Conservation (phyloP, 2,113 vertebrate species). For the Oncorhynchus keta region DNA sequence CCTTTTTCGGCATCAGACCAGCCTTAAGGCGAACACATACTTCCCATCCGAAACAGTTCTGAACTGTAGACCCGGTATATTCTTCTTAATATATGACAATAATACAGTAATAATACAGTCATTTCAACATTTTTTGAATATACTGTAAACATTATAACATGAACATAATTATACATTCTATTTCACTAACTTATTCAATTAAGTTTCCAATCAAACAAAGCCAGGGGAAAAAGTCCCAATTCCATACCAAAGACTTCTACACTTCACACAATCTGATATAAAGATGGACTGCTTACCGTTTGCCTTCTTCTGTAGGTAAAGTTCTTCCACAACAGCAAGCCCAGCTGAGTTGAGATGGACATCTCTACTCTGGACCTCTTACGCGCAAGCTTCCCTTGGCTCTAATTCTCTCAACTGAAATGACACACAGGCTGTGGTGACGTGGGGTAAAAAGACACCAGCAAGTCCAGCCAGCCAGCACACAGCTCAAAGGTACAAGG, state of each 20-base stretch:
- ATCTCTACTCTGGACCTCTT: slow-evolving; percentile 71
- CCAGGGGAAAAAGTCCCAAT: not conserved
- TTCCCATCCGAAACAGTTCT: too few relatives aligned
- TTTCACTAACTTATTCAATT: not conserved
- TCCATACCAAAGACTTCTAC: not conserved
- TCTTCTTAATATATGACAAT: not conserved
- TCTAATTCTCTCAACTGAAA: slow-evolving; percentile 73
- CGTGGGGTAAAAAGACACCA: slow-evolving; percentile 17
- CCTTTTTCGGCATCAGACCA: too few relatives aligned
- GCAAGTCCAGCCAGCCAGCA: slow-evolving; percentile 28
- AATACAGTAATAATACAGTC: not conserved
- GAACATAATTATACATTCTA: not conserved
- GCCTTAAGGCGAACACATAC: too few relatives aligned
- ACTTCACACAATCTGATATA: not conserved
- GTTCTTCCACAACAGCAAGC: slow-evolving; percentile 96
- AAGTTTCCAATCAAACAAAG: not conserved
- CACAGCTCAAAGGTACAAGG: slow-evolving; percentile 53
- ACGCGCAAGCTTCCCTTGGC: slow-evolving; percentile 45
- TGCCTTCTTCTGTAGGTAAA: slow-evolving; percentile 91
- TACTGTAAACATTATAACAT: too few relatives aligned
- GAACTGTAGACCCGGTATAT: too few relatives aligned
- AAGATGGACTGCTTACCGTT: slow-evolving; percentile 74
- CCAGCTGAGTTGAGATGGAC: slow-evolving; percentile 87
- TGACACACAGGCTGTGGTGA: slow-evolving; percentile 30
- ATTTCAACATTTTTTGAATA: not conserved